phyloP scores from a whole-genome alignment of 2,888 invertebrate species.

The Rapana venosa region DNA sequence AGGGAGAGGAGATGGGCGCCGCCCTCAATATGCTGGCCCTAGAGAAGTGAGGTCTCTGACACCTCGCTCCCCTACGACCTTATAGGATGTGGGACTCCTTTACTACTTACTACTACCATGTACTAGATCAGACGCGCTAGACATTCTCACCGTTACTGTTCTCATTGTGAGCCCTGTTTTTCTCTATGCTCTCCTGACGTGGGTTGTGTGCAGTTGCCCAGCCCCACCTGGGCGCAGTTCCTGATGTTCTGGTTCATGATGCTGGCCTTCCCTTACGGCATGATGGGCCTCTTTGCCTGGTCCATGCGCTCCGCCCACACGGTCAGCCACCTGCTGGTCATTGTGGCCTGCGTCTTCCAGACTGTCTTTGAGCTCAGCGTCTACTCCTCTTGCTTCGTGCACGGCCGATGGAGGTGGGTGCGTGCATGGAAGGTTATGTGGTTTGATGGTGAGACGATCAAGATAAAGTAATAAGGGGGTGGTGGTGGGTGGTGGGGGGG shows the following conservation, averaged over 20 bases:
- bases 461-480: too few relatives aligned
- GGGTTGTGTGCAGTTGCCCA: slow-evolving; percentile 51
- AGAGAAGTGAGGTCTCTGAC: too few relatives aligned
- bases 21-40: too few relatives aligned
- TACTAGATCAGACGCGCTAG: too few relatives aligned
- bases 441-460: not conserved
- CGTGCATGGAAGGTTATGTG: not conserved
- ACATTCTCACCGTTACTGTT: too few relatives aligned
- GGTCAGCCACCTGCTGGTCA: slow-evolving; percentile 63
- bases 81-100: too few relatives aligned
- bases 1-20: too few relatives aligned
- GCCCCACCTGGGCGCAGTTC: slow-evolving; percentile 54
- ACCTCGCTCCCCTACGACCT: too few relatives aligned
- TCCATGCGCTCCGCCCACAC: slow-evolving; percentile 63
- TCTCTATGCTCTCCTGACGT: not conserved
- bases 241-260: slow-evolving; percentile 59
- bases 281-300: slow-evolving; percentile 67
- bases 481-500: too few relatives aligned
- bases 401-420: slow-evolving; percentile 54
- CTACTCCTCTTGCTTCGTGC: slow-evolving; percentile 50
- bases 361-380: slow-evolving; percentile 62
- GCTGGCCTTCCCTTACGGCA: slow-evolving; percentile 63
- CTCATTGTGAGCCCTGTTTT: too few relatives aligned
- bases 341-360: slow-evolving; percentile 60
- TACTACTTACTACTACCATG: too few relatives aligned